Evolutionary conservation across 1,140 invertebrate species (phyloP).

Genomic region (Phocides pigmalion): DNA sequence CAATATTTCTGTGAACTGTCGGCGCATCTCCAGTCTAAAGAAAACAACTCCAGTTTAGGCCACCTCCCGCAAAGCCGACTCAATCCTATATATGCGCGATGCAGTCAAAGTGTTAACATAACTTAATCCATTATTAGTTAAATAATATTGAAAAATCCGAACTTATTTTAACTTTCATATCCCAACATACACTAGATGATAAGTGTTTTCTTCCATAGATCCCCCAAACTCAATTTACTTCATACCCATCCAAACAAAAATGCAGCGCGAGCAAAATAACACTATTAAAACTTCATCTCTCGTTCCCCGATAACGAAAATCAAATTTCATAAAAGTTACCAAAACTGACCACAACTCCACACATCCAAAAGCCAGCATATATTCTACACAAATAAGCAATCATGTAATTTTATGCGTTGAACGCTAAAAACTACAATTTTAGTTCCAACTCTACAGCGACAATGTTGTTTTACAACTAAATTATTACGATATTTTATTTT

Average conservation of each 20-base stretch:
- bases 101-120: no score
- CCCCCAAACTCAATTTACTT: conserved; percentile 14
- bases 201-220: conserved; percentile 27
- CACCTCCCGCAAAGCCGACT: no score
- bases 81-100: no score
- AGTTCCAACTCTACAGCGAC: conserved; percentile 38
- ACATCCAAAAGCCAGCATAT: conserved; percentile 5
- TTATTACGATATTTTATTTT: no score
- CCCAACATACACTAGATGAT: background rate
- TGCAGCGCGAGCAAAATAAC: conserved; percentile 11
- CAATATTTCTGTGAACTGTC: no score
- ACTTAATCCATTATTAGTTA: background rate
- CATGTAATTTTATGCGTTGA: conserved; percentile 46
- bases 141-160: background rate
- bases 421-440: conserved; percentile 50
- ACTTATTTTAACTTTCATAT: background rate
- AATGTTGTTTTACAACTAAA: no score
- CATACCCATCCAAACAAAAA: conserved; percentile 10
- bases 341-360: conserved; percentile 3
- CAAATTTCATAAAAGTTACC: conserved; percentile 18
- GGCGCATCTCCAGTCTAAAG: no score
- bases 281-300: conserved; percentile 14
- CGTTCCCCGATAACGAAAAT: conserved; percentile 17
- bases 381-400: conserved; percentile 20
- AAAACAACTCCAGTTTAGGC: no score